These are phyloP conservation scores for Lagria hirta DNA, from an alignment of 2,888 invertebrate genomes.

Conservation along the genomic window DNA sequence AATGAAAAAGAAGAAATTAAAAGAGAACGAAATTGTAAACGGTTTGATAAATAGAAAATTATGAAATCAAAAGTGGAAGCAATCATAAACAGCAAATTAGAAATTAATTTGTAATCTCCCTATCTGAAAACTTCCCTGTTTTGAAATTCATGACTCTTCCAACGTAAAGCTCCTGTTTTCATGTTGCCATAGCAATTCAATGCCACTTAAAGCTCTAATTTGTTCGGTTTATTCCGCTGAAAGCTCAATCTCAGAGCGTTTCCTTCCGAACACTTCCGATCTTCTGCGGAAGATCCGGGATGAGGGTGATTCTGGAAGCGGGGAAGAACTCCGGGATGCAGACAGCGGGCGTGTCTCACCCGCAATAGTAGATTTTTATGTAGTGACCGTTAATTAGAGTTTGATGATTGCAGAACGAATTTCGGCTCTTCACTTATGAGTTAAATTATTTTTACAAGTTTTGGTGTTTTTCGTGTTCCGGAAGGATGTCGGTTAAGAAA, in stretches of 20 bases:
- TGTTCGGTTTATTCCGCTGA: slow-evolving; percentile 4
- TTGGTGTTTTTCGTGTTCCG: slow-evolving; percentile 5
- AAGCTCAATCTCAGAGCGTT: slow-evolving; percentile 7
- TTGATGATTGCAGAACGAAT: slow-evolving; percentile 20
- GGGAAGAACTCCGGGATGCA: slow-evolving; percentile 46
- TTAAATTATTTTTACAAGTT: slow-evolving; percentile 10
- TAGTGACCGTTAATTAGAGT: slow-evolving; percentile 23
- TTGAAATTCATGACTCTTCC: slow-evolving; percentile 35
- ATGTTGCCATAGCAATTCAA: slow-evolving; percentile 30
- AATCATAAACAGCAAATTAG: slow-evolving; percentile 29
- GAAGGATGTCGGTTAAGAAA: slow-evolving; percentile 38
- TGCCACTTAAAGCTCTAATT: slow-evolving; percentile 14
- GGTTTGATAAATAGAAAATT: too few species aligned
- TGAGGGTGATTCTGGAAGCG: slow-evolving; percentile 41
- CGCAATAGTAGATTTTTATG: slow-evolving; percentile 42
- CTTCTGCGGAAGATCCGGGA: slow-evolving; percentile 30
- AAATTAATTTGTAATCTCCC: slow-evolving; percentile 12
- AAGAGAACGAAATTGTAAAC: too few species aligned
- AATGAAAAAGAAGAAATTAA: too few species aligned
- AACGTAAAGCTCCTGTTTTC: slow-evolving; percentile 29
- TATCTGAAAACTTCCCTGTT: slow-evolving; percentile 25
- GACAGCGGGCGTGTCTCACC: slow-evolving; percentile 49
- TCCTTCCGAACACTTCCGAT: slow-evolving; percentile 27
- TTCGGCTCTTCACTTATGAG: slow-evolving; percentile 23
- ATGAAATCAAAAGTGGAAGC: slow-evolving; percentile 23